Base-by-base conservation (phyloP, 2,113 vertebrate species). In the Lophochroa leadbeateri region DNA sequence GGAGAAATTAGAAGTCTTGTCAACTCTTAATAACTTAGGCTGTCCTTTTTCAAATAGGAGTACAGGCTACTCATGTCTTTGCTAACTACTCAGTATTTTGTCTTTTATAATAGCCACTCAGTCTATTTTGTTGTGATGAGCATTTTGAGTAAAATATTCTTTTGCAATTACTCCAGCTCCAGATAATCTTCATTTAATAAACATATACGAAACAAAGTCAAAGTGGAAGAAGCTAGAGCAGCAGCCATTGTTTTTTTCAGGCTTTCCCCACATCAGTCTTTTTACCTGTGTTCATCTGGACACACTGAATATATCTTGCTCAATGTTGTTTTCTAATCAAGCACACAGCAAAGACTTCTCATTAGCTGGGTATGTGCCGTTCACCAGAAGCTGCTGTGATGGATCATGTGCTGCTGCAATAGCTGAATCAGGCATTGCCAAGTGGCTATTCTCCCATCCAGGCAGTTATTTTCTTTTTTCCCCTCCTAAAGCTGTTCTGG, bases 401-500 rank as follows among this genome's bases (percentile, higher is more conserved):
- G n/a, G 44, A 29, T 14, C 29, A 2, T 2, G 28, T 2, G 1
- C 29, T 23, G 17, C 44, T 65, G n/a, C 39, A 43, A 21, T 47
- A 14, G 12, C n/a, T 1, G 0, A 35, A 19, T 2, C 23, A n/a
- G 41, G 24, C 28, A 8, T 8, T 70, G 27, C 35, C 41, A 57
- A 64, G 39, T 0, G 15, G 6, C 31, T n/a, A 9, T 8, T 28
- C 18, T 68, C 15, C 52, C 25, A 13, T 47, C 15, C 1, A 2
- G 10, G 39, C n/a, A 65, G 18, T 10, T 47, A 11, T 53, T 47
- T 84, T 53, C 6, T 11, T 17, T 58, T 55, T 39, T 7, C 82
- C 35, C 21, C 84, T 88, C 47, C 71, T 87, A 81, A 85, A 94
- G 65, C 58, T 53, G 31, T 86, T 92, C 44, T 65, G 68, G 47